phyloP scores from a whole-genome alignment of 2,113 vertebrate genomes.

The Spermophilus dauricus region DNA sequence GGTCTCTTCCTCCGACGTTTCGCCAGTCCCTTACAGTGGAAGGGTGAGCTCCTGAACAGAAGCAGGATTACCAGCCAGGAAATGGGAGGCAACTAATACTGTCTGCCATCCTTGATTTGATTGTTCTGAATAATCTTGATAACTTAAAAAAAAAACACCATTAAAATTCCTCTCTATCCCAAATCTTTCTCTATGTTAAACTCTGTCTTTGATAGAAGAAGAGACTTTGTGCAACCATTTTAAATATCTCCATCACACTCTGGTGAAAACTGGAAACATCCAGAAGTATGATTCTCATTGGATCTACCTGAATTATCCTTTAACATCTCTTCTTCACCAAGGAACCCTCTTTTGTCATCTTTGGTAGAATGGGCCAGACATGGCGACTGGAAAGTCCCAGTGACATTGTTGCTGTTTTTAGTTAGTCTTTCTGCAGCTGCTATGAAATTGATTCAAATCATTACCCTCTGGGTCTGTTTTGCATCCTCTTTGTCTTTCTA shows the following conservation, averaged over 20 bases:
- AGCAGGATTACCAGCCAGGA: not conserved
- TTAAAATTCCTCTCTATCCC: not conserved
- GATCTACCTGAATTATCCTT: not conserved
- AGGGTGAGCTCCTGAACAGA: not conserved
- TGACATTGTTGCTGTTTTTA: not conserved
- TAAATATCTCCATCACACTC: not conserved
- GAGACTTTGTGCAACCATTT: not conserved
- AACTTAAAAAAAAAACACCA: not conserved
- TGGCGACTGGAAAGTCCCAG: not conserved
- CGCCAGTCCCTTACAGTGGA: not conserved
- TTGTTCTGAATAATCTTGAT: conserved; percentile 1
- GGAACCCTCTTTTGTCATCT: not conserved
- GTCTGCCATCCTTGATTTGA: not conserved
- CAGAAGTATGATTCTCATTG: not conserved
- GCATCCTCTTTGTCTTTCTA: conserved; percentile 33
- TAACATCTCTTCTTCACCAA: not conserved
- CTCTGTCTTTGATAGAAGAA: not conserved
- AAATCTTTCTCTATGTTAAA: not conserved
- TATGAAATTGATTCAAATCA: not conserved
- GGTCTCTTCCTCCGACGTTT: too few species aligned
- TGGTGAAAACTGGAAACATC: not conserved
- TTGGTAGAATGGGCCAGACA: not conserved
- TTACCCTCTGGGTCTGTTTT: not conserved
- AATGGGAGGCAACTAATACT: not conserved
- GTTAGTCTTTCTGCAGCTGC: not conserved